A percentile compares a stretch with the other conserved stretches of the same genome.
These are phyloP conservation scores for Brachionus calyciflorus DNA, from an alignment of 1,140 invertebrate genomes.

Conservation along the genomic window DNA sequence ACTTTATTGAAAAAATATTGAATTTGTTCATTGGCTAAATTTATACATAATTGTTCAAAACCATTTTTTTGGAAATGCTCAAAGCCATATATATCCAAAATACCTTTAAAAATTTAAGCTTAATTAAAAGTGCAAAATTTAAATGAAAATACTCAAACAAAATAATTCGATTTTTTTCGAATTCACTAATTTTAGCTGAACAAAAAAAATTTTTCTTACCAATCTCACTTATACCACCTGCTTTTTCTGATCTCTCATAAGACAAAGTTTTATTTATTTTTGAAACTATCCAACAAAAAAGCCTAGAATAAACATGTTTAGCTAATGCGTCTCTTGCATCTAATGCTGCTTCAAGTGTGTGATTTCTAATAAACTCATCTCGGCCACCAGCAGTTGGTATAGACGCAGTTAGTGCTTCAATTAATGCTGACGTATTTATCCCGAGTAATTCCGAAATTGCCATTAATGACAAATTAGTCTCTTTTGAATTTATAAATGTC, in stretches of 20 bases:
- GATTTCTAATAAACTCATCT: conserved; percentile 47
- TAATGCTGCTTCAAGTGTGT: conserved; percentile 67
- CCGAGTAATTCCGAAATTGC: conserved; percentile 21
- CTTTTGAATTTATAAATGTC: conserved; percentile 48
- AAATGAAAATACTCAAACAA: too few relatives aligned
- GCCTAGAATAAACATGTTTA: conserved; percentile 69
- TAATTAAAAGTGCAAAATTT: too few relatives aligned
- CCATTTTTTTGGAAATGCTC: conserved; percentile 69
- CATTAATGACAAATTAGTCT: conserved; percentile 26
- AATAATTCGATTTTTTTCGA: conserved; percentile 48
- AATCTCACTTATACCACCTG: conserved; percentile 34
- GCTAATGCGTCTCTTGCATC: conserved; percentile 70
- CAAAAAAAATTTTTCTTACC: conserved; percentile 49
- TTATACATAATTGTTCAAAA: conserved; percentile 87
- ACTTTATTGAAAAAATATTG: conserved; percentile 87
- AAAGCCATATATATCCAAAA: conserved; percentile 70
- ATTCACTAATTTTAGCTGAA: conserved; percentile 42
- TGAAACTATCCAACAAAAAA: conserved; percentile 69
- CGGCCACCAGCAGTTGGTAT: conserved; percentile 49
- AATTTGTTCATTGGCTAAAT: conserved; percentile 82
- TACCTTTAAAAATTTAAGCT: conserved; percentile 59
- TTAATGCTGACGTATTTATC: conserved; percentile 21
- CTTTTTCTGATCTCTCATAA: conserved; percentile 54
- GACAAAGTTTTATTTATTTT: conserved; percentile 68
- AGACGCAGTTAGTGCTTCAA: conserved; percentile 50